Evolutionary conservation across 2,113 vertebrate genomes (phyloP), one percentile per base, ranked within the genome.

Genomic region (Pelodiscus sinensis): DNA sequence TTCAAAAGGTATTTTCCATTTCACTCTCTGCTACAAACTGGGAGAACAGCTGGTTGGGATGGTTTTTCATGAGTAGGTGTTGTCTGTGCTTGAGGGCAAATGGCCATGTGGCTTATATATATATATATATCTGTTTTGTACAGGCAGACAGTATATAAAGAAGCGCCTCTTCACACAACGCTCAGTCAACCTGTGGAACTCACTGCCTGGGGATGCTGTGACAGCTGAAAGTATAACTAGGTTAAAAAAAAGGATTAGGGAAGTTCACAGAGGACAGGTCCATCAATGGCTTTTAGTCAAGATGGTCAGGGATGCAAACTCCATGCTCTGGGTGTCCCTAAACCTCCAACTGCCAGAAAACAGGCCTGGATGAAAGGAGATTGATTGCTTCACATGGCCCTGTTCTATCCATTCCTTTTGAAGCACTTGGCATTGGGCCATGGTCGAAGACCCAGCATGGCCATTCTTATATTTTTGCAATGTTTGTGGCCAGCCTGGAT

Each of bases 1-100:
- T 82, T 94, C 79, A 80, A 85, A 97, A 95, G 84, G 51, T 88
- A 97, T 97, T 96, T 97, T 92, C 96, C 88, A 95, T 94, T 96
- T 93, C 84, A 79, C 88, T 78, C 92, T 91, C 81, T 77, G 27
- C 84, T 95, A 83, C 51, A 52, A 38, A 71, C 71, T 77, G 84
- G 31, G 68, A 92, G 79, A 94, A 60, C 87, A 92, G 95, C 92
- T 92, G 89, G 78, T 82, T 44, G 92, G 25, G 18, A 81, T 73
- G 27, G 31, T 56, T 88, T 60, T 54, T 88, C 19, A 8, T n/a
- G 55, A 50, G 27, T 27, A 88, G 73, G 79, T 73, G 19, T 35
- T n/a, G 25, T 50, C 27, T 56, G 18, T 38, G 29, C 56, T 88
- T 29, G 5, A 29, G 8, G 25, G 25, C 35, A 87, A 81, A 81